Base-by-base conservation (phyloP, 2,888 invertebrate species). In the Cremastinae sp. region DNA sequence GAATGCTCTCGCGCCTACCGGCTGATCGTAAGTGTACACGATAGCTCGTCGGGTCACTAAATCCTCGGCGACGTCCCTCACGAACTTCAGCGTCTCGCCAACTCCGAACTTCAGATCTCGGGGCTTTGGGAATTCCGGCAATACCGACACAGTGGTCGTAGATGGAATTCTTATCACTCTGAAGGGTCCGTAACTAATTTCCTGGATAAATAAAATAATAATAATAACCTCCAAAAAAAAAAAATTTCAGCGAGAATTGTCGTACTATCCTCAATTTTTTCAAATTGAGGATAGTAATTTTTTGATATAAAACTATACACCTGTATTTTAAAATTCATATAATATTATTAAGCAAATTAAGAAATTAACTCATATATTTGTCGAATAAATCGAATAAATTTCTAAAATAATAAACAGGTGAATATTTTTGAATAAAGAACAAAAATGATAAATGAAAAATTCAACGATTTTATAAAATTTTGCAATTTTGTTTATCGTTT, bases 21-120 rank as follows among this genome's bases (percentile, higher is more conserved):
- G 76, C 43, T 86, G 86, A 58, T 88, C 84, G 39, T 87, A 76
- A 1, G 89, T 87, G 78, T 89, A 89, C 79, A 88, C 86, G 14
- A 89, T 59, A 10, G 88, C 89, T 16, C 89, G 87, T 35, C 85
- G 85, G 74, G 87, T 88, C 18, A 89, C 56, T 71, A 89, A 41
- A 70, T 89, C 88, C 49, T 89, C 89, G 71, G 83, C 82, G 14
- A 83, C 75, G 14, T 88, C 84, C 51, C 88, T 78, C 2, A 87
- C 76, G 68, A 89, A 89, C 59, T 82, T 84, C 41, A 89, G 61
- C 10, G 83, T 82, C 10, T 87, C 88, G 10, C 81, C 80, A 18
- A 85, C 80, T 5, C 82, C 79, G 74, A 82, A 84, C 66, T 79
- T 85, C 10, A 84, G 78, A 53, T 79, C 81, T 12, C 82, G 81